phyloP scores from a whole-genome alignment of 2,113 vertebrate genomes.

The Caretta caretta region DNA sequence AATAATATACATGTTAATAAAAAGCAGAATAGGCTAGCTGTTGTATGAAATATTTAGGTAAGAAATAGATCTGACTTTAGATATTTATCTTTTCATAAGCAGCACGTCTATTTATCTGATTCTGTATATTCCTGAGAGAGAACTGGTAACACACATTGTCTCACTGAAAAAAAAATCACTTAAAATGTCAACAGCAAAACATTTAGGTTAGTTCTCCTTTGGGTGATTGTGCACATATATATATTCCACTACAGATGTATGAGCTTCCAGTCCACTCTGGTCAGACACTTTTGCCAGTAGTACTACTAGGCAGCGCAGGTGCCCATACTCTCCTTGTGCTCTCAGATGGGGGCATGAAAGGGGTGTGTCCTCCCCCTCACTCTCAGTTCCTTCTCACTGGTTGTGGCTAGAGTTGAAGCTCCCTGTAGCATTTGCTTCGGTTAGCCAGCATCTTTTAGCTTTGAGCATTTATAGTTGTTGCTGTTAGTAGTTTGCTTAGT shows the following conservation, averaged over 20 bases:
- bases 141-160: background rate
- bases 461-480: no score
- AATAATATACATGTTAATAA: background rate
- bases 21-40: background rate
- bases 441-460: background rate
- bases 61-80: background rate
- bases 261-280: background rate
- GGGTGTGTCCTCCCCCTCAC: background rate
- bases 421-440: background rate
- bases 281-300: background rate
- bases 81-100: background rate
- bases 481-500: background rate
- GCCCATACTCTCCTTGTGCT: background rate
- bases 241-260: background rate
- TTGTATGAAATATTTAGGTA: background rate
- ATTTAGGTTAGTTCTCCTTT: background rate
- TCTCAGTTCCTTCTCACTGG: background rate
- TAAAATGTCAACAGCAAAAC: background rate
- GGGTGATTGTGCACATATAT: background rate
- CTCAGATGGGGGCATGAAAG: background rate
- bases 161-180: background rate
- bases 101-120: background rate
- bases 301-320: background rate
- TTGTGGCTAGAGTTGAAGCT: no score
- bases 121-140: background rate